These are phyloP conservation scores for Peribatodes rhomboidaria DNA, from an alignment of 2,888 invertebrate species.

Conservation along the genomic window DNA sequence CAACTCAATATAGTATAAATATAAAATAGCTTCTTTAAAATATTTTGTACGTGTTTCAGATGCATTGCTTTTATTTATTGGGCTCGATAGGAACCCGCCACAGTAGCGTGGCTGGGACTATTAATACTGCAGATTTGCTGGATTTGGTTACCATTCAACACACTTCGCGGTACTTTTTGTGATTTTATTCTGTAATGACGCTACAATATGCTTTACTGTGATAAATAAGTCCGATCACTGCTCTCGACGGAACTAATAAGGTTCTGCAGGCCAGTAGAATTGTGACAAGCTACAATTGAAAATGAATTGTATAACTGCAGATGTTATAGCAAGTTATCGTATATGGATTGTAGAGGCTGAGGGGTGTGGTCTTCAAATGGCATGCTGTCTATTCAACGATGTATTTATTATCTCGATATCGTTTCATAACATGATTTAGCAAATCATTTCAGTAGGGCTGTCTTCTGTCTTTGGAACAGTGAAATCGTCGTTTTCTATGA, in stretches of 20 bases:
- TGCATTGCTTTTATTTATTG: conserved; percentile 22
- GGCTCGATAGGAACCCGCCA: not conserved
- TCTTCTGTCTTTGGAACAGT: conserved; percentile 7
- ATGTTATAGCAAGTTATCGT: not conserved
- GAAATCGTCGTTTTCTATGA: not conserved
- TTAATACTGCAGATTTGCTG: not conserved
- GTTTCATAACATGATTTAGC: not conserved
- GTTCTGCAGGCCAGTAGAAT: not conserved
- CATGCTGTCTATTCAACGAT: conserved; percentile 4
- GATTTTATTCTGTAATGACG: conserved; percentile 23
- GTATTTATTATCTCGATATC: conserved; percentile 1
- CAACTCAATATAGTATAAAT: not conserved
- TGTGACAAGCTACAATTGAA: not conserved
- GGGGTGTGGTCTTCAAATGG: not conserved
- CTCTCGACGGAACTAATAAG: not conserved
- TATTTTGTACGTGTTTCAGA: conserved; percentile 16
- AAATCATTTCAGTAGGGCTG: not conserved
- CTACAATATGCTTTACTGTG: conserved; percentile 36
- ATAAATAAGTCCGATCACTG: conserved; percentile 13
- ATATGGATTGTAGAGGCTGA: not conserved
- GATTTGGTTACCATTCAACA: conserved; percentile 23
- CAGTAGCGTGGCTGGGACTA: not conserved
- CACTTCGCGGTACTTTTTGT: conserved; percentile 15
- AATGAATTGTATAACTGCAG: conserved; percentile 4
- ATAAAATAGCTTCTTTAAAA: not conserved